phyloP scores from a whole-genome alignment of 2,797 vertebrate genomes.

The Rhyacichthys aspro region DNA sequence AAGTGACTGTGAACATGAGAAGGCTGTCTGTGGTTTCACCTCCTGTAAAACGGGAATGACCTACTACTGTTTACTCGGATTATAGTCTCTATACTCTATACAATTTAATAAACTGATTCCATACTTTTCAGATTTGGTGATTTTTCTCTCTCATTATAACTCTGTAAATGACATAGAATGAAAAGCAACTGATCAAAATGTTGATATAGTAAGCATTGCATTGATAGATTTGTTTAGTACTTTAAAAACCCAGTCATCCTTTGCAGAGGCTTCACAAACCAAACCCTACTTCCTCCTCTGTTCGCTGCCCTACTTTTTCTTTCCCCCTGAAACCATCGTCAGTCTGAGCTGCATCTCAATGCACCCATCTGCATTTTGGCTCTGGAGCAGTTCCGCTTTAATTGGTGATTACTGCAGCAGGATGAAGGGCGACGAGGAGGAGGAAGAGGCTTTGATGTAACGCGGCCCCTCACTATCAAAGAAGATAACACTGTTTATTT shows the following conservation, averaged over 20 bases:
- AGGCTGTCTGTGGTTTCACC: conserved; percentile 25
- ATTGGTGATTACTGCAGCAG: conserved; percentile 44
- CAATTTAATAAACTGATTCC: conserved; percentile 67
- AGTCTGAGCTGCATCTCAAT: conserved; percentile 67
- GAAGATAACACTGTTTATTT: conserved; percentile 33
- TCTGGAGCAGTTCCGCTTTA: conserved; percentile 29
- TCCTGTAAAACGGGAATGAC: conserved; percentile 51
- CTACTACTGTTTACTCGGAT: conserved; percentile 69
- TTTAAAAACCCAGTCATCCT: background rate
- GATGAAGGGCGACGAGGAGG: background rate
- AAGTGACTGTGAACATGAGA: conserved; percentile 18
- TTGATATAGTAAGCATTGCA: too few relatives aligned
- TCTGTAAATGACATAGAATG: too few relatives aligned
- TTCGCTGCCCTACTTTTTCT: conserved; percentile 51
- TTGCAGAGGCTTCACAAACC: background rate
- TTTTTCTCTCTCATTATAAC: background rate
- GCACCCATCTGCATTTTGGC: conserved; percentile 57
- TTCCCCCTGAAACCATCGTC: conserved; percentile 27
- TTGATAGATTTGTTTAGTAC: too few relatives aligned
- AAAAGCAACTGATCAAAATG: too few relatives aligned
- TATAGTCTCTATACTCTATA: conserved; percentile 51
- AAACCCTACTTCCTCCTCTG: conserved; percentile 12
- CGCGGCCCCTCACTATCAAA: conserved; percentile 13
- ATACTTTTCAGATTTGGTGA: conserved; percentile 30
- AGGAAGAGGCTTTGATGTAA: conserved; percentile 51